These are phyloP conservation scores for Aplodontia rufa DNA, from an alignment of 2,113 vertebrate species.

Conservation along the genomic window DNA sequence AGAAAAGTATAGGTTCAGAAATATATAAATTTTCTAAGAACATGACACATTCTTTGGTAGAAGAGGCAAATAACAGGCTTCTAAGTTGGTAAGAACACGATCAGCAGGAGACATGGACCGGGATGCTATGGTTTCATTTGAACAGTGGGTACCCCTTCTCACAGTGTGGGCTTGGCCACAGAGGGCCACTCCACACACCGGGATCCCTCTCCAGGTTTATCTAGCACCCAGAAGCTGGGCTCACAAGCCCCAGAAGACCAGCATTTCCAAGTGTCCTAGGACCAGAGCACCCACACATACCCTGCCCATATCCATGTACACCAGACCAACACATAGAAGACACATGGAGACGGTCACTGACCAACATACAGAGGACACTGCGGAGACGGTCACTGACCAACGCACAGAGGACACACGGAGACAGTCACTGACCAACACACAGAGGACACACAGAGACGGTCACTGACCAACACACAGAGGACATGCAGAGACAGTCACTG, in stretches of 20 bases:
- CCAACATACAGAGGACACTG: background rate
- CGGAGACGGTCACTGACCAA: rapidly evolving
- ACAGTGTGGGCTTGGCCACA: background rate
- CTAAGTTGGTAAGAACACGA: background rate
- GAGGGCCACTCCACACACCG: background rate
- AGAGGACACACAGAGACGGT: background rate
- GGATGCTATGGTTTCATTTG: too few relatives aligned
- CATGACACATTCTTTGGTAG: background rate
- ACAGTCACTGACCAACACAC: rapidly evolving
- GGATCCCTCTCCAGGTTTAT: background rate
- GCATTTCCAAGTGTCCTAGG: background rate
- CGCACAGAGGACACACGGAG: background rate
- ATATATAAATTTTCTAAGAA: background rate
- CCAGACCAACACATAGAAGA: background rate
- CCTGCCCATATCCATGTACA: background rate
- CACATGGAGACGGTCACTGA: rapidly evolving
- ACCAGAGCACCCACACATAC: background rate
- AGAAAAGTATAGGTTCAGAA: background rate
- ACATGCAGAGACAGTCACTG: rapidly evolving
- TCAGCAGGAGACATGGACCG: background rate
- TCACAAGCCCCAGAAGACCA: background rate
- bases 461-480: rapidly evolving
- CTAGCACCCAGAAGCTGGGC: background rate
- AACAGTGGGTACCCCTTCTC: background rate
- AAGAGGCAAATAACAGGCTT: background rate